Percentiles rank a stretch among this genome's conserved stretches.
phyloP scores from a whole-genome alignment of 2,797 vertebrate genomes.

The Poeciliopsis turneri region DNA sequence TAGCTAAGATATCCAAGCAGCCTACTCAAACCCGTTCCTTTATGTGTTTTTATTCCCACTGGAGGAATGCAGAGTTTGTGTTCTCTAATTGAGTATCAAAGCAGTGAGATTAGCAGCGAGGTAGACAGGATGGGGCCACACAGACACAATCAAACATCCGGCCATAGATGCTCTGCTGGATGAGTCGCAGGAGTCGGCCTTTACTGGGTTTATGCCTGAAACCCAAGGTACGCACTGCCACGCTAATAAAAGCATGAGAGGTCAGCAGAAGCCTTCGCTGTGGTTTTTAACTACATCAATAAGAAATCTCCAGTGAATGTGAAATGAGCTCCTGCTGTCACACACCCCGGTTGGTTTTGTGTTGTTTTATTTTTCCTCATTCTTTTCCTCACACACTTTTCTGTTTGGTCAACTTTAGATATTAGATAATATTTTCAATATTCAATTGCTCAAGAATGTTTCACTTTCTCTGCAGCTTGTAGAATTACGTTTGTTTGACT shows the following conservation, averaged over 20 bases:
- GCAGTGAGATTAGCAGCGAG: slow-evolving; percentile 71
- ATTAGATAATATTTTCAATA: not conserved
- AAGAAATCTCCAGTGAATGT: slow-evolving; percentile 57
- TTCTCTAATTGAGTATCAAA: slow-evolving; percentile 59
- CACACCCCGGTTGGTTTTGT: not conserved
- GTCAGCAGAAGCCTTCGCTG: slow-evolving; percentile 19
- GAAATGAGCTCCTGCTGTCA: slow-evolving; percentile 43
- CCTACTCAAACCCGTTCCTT: slow-evolving; percentile 29
- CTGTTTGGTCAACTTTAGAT: not conserved
- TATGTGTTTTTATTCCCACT: slow-evolving; percentile 51
- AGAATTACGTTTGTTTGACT: not conserved
- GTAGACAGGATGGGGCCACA: slow-evolving; percentile 70
- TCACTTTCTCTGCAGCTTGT: not conserved
- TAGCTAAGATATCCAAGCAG: not conserved
- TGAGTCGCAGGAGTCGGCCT: slow-evolving; percentile 37
- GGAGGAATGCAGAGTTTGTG: slow-evolving; percentile 51
- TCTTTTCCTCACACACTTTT: not conserved
- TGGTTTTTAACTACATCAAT: slow-evolving; percentile 5
- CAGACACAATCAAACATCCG: slow-evolving; percentile 62
- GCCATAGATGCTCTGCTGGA: slow-evolving; percentile 45
- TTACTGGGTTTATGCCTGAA: slow-evolving; percentile 43
- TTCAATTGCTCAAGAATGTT: not conserved
- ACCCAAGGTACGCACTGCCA: slow-evolving; percentile 27
- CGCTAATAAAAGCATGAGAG: slow-evolving; percentile 67
- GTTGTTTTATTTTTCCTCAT: slow-evolving; percentile 1